phyloP scores from a whole-genome alignment of 2,797 vertebrate species.

The Sebastes nivosus region DNA sequence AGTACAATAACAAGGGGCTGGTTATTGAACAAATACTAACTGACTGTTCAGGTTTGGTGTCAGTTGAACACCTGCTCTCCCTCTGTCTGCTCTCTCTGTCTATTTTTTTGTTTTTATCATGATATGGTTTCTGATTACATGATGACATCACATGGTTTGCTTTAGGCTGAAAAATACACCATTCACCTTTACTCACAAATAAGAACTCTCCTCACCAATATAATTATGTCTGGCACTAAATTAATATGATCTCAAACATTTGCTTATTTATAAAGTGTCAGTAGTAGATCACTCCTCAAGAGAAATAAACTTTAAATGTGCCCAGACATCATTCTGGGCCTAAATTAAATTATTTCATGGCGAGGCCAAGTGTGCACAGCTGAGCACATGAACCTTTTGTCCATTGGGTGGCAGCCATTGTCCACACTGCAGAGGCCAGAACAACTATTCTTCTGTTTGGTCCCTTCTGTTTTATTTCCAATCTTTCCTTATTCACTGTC shows the following conservation, averaged over 20 bases:
- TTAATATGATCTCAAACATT: conserved; percentile 1
- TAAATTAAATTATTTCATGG: neutral
- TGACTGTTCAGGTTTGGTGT: conserved; percentile 17
- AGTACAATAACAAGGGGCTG: neutral
- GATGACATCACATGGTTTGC: conserved; percentile 6
- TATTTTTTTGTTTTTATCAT: neutral
- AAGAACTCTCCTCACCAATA: neutral
- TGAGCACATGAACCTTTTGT: conserved; percentile 38
- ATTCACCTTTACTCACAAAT: conserved; percentile 4
- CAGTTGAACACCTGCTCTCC: conserved; percentile 41
- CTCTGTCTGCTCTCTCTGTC: conserved; percentile 2
- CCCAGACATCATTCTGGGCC: neutral
- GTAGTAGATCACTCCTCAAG: neutral
- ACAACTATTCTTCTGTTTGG: neutral
- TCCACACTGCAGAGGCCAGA: conserved; percentile 16
- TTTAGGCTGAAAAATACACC: neutral
- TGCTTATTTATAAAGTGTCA: conserved; percentile 1
- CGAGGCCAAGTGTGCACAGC: neutral
- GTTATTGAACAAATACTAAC: conserved; percentile 28
- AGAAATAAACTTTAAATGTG: neutral
- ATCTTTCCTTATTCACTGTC: neutral
- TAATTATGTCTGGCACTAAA: conserved; percentile 8
- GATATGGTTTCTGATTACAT: conserved; percentile 32
- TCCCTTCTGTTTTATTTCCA: neutral
- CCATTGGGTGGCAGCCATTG: conserved; percentile 39